Evolutionary conservation across 2,888 invertebrate species (phyloP), one percentile per base, ranked within the genome.

Genomic region (Limnephilus rhombicus): DNA sequence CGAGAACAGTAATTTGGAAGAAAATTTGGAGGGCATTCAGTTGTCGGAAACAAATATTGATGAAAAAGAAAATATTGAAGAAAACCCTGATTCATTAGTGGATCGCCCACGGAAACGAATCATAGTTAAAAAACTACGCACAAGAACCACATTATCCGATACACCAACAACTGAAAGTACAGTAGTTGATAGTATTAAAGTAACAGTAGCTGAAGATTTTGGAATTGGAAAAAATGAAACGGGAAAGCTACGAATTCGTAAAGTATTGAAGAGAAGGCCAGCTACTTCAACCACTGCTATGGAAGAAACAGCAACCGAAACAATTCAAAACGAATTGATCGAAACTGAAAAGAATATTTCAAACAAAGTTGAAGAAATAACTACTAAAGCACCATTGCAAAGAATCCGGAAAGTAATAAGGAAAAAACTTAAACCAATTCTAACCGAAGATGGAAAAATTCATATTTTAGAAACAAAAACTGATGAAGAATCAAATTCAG

Each of bases 11-110:
- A 86, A 87, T 49, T 49, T 29, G 12, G 95, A 95, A 31, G 95
- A 95, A 92, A 93, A 94, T 53, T 95, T 96, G 91, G 95, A 94
- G 90, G 90, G 96, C 93, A 96, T 96, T 93, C 94, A 95, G 91
- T 94, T 96, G 83, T 96, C 96, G n/a, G 96, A 96, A 94, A 96
- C 95, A 94, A 95, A 96, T n/a, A 95, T 96, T 92, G 96, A 95
- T 94, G 96, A 96, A 94, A 95, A 96, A 94, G 96, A 96, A 94
- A 96, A 96, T n/a, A 94, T 95, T 31, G 91, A 83, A 53, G 95
- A 95, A 90, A 93, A 94, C 80, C 94, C 94, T 89, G 85, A 85
- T 81, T 34, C 88, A 93, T 94, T 94, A 87, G 92, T 93, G n/a
- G 94, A 94, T 91, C 92, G 93, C 53, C 95, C 95, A 7, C 95